Evolutionary conservation across 1,140 invertebrate species (phyloP).

Genomic region (Neuroterus valhalla): DNA sequence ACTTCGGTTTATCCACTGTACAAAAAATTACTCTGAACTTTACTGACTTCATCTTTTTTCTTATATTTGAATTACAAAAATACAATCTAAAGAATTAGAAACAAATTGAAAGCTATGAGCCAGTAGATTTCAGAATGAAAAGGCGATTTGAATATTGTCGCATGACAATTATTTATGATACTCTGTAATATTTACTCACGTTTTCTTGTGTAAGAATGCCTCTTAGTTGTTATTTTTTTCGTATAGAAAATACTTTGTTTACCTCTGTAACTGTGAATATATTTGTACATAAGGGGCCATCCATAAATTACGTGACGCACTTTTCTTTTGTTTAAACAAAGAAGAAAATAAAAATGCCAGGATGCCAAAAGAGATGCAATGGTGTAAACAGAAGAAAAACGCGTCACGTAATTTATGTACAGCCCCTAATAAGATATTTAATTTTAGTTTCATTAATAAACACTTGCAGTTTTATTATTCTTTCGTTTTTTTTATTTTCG

Average conservation of each 20-base stretch:
- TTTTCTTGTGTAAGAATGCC: background rate
- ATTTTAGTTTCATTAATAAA: slow-evolving; percentile 29
- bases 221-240: background rate
- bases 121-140: background rate
- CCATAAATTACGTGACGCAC: too few relatives aligned
- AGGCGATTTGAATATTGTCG: background rate
- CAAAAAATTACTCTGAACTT: slow-evolving; percentile 11
- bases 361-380: too few relatives aligned
- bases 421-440: too few relatives aligned
- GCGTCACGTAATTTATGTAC: too few relatives aligned
- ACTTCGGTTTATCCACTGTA: background rate
- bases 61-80: background rate
- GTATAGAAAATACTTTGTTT: background rate
- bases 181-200: slow-evolving; percentile 9
- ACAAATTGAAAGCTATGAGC: background rate
- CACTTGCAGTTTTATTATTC: slow-evolving; percentile 6
- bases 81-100: background rate
- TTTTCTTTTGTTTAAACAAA: too few relatives aligned
- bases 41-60: background rate
- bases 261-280: slow-evolving; percentile 48
- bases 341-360: too few relatives aligned
- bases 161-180: slow-evolving; percentile 13
- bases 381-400: too few relatives aligned
- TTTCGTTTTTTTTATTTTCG: background rate
- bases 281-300: slow-evolving; percentile 49